Evolutionary conservation across 2,113 vertebrate genomes (phyloP).

Genomic region (Poeciliopsis occidentalis): DNA sequence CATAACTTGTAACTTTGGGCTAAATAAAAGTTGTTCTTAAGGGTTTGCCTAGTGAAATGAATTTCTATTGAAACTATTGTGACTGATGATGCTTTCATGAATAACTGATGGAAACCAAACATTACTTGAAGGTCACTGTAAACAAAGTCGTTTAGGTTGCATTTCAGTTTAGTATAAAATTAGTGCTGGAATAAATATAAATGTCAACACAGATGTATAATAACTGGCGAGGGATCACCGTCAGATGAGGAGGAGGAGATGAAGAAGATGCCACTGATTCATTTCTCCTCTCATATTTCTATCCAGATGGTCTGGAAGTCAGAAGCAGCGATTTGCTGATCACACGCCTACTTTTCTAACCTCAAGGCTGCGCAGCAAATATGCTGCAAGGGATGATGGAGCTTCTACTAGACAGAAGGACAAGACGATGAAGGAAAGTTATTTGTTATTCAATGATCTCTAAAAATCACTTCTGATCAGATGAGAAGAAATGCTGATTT

Average conservation of each 20-base stretch:
- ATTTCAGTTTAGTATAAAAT: background rate
- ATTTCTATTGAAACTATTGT: no score
- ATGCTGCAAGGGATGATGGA: background rate
- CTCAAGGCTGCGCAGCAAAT: background rate
- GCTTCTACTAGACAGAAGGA: background rate
- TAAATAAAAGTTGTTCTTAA: no score
- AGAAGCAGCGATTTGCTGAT: conserved; percentile 10
- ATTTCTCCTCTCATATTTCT: conserved; percentile 9
- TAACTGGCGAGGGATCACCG: conserved; percentile 4
- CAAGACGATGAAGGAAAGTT: no score
- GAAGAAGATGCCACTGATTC: conserved; percentile 15
- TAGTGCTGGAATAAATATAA: background rate
- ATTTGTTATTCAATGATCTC: no score
- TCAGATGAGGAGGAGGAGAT: conserved; percentile 1
- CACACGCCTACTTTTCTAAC: conserved; percentile 18
- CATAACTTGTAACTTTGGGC: no score
- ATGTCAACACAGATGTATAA: background rate
- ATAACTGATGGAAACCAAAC: no score
- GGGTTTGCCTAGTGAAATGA: no score
- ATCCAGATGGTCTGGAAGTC: conserved; percentile 39
- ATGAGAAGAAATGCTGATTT: no score
- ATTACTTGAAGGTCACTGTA: background rate
- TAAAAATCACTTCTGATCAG: no score
- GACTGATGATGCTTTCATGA: no score
- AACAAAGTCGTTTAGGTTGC: background rate